Percentiles rank a stretch among this genome's conserved stretches.
Conservation (phyloP, 2,113 vertebrate genomes). For the Rousettus leschenaultii region DNA sequence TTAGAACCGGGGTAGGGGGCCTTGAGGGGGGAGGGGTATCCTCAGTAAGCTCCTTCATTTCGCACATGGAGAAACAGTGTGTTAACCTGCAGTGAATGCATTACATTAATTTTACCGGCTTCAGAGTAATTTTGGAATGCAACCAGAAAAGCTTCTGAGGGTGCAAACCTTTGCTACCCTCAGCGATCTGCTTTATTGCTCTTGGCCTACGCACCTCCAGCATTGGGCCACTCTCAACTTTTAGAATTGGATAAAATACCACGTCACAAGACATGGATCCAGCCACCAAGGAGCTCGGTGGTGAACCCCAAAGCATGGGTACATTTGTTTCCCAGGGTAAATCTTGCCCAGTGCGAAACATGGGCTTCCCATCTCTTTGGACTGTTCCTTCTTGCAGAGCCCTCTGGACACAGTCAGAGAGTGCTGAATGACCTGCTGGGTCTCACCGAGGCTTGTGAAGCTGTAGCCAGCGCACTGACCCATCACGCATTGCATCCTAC, state of each 20-base stretch:
- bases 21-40: background rate
- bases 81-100: background rate
- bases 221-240: background rate
- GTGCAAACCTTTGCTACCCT: background rate
- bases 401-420: background rate
- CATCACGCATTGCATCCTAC: accelerated
- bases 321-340: background rate
- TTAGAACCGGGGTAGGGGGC: background rate
- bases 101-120: background rate
- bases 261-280: background rate
- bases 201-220: background rate
- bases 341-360: background rate
- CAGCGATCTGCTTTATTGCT: background rate
- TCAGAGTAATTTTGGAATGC: background rate
- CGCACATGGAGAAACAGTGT: background rate
- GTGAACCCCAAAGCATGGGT: background rate
- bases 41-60: background rate
- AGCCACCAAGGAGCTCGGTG: background rate
- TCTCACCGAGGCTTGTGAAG: background rate
- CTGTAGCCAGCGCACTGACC: background rate
- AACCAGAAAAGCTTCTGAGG: background rate
- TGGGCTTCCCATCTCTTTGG: background rate
- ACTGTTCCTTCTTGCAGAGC: background rate
- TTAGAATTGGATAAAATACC: background rate
- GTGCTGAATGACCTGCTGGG: background rate